A percentile compares a stretch with the other conserved stretches of the same genome.
Evolutionary conservation across 1,140 invertebrate species (phyloP).

Genomic region (Caenorhabditis elegans): WBcel235 BX284605.5:14411501-14412000

Average conservation of each 20-base stretch:
- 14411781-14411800: background rate
- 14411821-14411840: background rate
- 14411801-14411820: conserved; percentile 6
- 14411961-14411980: conserved; percentile 9
- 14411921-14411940: background rate
- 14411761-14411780: too few relatives aligned
- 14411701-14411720: background rate
- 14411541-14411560: conserved; percentile 38
- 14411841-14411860: background rate
- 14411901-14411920: background rate
- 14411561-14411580: conserved; percentile 35
- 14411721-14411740: background rate
- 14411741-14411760: too few relatives aligned
- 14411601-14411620: conserved; percentile 51
- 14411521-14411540: conserved; percentile 48
- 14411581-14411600: conserved; percentile 41
- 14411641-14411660: background rate
- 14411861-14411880: background rate
- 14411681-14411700: background rate
- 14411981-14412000: background rate
- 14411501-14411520: conserved; percentile 52
- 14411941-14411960: background rate
- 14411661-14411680: background rate
- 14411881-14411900: background rate
- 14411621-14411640: conserved; percentile 51